phyloP scores from a whole-genome alignment of 1,140 invertebrate genomes.

The Bilobella aurantiaca region DNA sequence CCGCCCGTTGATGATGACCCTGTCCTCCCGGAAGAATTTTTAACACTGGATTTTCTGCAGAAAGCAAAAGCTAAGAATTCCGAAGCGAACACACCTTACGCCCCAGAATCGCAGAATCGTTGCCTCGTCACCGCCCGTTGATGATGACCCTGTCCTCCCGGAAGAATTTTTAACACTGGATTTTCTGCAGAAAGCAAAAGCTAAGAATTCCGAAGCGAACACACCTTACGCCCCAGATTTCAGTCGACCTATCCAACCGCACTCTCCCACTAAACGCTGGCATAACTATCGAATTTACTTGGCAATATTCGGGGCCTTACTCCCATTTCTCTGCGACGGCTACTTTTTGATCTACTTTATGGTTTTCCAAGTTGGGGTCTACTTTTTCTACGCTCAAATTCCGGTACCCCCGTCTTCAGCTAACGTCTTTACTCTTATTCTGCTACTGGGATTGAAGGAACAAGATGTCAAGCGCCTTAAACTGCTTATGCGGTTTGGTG shows the following conservation, averaged over 20 bases:
- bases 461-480: not conserved
- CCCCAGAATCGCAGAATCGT: not conserved
- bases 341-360: not conserved
- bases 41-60: not conserved
- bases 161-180: not conserved
- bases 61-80: not conserved
- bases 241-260: too few relatives aligned
- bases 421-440: not conserved
- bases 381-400: not conserved
- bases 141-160: not conserved
- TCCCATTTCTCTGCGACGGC: not conserved
- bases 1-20: not conserved
- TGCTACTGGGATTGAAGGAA: not conserved
- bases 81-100: too few relatives aligned
- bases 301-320: not conserved
- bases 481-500: not conserved
- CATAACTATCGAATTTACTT: not conserved
- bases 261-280: too few relatives aligned
- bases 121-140: not conserved
- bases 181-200: not conserved
- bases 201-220: too few relatives aligned
- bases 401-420: not conserved
- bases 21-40: constrained; percentile 1
- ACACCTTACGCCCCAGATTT: too few relatives aligned
- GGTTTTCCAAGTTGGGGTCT: not conserved